Base-by-base conservation (phyloP, 2,797 vertebrate genomes). In the Acanthopagrus latus region DNA sequence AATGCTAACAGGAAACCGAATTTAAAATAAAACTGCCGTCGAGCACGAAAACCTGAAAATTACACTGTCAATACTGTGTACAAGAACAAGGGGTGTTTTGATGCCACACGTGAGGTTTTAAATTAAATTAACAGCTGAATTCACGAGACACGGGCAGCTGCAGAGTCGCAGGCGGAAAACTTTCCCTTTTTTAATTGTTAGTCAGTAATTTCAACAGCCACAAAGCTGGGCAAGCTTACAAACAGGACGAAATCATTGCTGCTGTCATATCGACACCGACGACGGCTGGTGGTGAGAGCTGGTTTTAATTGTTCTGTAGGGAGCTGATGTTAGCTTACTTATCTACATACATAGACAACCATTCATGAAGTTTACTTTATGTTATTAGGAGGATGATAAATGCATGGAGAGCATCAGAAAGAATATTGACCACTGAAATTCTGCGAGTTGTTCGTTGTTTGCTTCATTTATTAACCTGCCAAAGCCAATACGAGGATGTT, bases 191-290 rank as follows among this genome's bases (percentile, higher is more conserved):
- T 57, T 43, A 23, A 20, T 27, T 20, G 33, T n/a, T 25, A 23
- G 3, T 21, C 9, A 0, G 12, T 29, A 25, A 3, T 13, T 29
- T 57, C 47, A 1, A 47, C 29, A 10, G 14, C 44, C 44, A 82
- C 82, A 82, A 94, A 92, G 59, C 93, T 94, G 94, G 91, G 92
- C 76, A 93, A 89, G 89, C 52, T 82, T 23, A 71, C 63, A 21
- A 86, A 83, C 3, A 88, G 78, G 62, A 93, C 84, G 82, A 91
- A 80, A 78, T 80, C 86, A 38, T 76, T 57, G 90, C 89, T 91
- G 92, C 89, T 91, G 92, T 92, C 94, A 83, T 33, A 89, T 64
- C 87, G 81, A 90, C 89, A 87, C 80, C 86, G 90, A 87, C 89
- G 88, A 79, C 90, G 86, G 79, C 89, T 90, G 78, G 87, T 92